These are phyloP conservation scores for Chloropsis cyanopogon DNA, from an alignment of 2,113 vertebrate genomes.

Conservation along the genomic window DNA sequence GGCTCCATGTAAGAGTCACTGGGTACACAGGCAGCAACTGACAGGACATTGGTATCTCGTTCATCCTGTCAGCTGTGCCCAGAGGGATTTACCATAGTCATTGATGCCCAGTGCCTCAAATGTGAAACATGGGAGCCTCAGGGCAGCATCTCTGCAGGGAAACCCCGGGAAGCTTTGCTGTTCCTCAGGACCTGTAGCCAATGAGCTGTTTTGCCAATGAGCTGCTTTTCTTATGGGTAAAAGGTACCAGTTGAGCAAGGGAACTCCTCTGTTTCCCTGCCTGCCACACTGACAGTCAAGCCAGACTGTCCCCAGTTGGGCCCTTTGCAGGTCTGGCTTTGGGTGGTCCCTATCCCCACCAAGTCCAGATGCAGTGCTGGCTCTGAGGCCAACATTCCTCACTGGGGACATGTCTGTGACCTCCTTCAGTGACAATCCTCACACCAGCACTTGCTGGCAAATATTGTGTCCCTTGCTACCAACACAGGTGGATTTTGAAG, in stretches of 20 bases:
- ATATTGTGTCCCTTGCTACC: accelerated
- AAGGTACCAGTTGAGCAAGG: neutral
- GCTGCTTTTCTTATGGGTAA: accelerated
- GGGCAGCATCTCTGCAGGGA: neutral
- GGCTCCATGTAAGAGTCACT: accelerated
- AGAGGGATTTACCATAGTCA: neutral
- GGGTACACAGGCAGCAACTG: neutral
- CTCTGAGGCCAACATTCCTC: neutral
- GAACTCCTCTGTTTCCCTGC: neutral
- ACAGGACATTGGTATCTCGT: accelerated
- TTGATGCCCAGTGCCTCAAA: neutral
- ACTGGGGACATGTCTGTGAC: neutral
- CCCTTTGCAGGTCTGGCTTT: neutral
- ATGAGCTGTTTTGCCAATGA: accelerated
- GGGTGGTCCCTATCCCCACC: accelerated
- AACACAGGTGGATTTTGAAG: neutral
- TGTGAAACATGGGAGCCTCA: accelerated
- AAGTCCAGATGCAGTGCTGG: accelerated
- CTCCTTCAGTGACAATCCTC: neutral
- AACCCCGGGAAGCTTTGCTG: neutral
- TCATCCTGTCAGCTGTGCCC: neutral
- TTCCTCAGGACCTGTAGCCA: neutral
- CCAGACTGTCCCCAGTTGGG: accelerated
- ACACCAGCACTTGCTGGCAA: accelerated
- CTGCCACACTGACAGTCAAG: neutral